These are phyloP conservation scores for Pachymerium ferrugineum DNA, from an alignment of 2,888 invertebrate species.

Conservation along the genomic window DNA sequence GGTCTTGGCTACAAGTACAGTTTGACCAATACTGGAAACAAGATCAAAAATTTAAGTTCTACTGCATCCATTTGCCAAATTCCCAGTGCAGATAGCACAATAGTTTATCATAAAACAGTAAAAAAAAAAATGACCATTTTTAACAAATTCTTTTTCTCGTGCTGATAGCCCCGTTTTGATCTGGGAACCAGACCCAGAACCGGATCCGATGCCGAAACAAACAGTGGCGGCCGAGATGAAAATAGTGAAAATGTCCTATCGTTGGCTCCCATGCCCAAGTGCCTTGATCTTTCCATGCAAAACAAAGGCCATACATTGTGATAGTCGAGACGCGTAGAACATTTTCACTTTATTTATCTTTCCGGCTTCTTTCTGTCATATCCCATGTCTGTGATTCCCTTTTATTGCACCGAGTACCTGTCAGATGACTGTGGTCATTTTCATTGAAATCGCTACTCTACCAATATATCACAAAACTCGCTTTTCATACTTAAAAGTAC, in stretches of 20 bases:
- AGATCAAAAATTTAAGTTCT: not conserved
- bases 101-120: not conserved
- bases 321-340: conserved; percentile 29
- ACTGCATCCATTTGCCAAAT: conserved; percentile 19
- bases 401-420: conserved; percentile 33
- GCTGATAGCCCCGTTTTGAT: conserved; percentile 5
- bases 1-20: too few relatives aligned
- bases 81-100: not conserved
- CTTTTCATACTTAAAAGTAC: too few relatives aligned
- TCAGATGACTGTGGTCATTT: not conserved
- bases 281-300: conserved; percentile 32
- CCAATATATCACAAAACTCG: too few relatives aligned
- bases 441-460: not conserved
- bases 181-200: conserved; percentile 23
- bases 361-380: conserved; percentile 33
- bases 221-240: conserved; percentile 22
- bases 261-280: conserved; percentile 30
- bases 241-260: not conserved
- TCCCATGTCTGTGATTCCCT: conserved; percentile 34
- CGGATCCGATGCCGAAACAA: conserved; percentile 27
- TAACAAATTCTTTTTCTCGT: conserved; percentile 11
- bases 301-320: conserved; percentile 32
- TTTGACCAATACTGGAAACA: not conserved
- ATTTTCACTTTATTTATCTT: not conserved
- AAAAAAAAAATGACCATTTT: not conserved